Percentiles rank a stretch among this genome's conserved stretches.
Conservation (phyloP, 2,888 invertebrate genomes). For the Unio delphinus region DNA sequence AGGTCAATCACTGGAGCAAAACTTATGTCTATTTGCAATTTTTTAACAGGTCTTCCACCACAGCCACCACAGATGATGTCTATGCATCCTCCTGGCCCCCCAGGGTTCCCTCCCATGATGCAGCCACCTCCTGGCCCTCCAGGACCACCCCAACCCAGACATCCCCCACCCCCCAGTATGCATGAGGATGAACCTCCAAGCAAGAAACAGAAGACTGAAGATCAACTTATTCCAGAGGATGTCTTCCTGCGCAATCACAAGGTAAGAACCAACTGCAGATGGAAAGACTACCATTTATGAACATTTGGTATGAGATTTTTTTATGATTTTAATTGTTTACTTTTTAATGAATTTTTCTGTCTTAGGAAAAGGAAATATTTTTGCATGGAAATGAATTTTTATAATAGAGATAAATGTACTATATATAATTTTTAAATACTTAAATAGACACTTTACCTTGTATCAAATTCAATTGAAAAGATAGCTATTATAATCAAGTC, state of each 20-base stretch:
- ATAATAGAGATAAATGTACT: too few species aligned
- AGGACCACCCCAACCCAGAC: conserved; percentile 35
- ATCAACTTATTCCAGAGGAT: conserved; percentile 90
- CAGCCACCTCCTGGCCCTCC: conserved; percentile 27
- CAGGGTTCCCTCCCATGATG: conserved; percentile 46
- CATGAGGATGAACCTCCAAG: conserved; percentile 84
- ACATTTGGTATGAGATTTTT: not conserved
- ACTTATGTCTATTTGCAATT: not conserved
- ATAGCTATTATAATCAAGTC: too few species aligned
- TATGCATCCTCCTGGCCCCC: conserved; percentile 34
- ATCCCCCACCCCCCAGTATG: conserved; percentile 23
- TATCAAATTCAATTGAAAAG: too few species aligned
- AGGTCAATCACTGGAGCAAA: not conserved
- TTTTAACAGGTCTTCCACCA: conserved; percentile 39
- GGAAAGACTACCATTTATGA: not conserved
- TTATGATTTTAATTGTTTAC: not conserved
- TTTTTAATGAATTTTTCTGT: too few species aligned
- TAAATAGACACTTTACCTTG: too few species aligned
- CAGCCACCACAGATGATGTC: conserved; percentile 40
- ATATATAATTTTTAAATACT: too few species aligned
- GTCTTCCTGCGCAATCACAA: conserved; percentile 76
- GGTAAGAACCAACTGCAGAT: conserved; percentile 24
- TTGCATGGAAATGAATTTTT: too few species aligned
- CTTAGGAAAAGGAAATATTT: too few species aligned
- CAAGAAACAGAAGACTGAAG: conserved; percentile 93